Evolutionary conservation across 1,140 invertebrate species (phyloP), one percentile per base, ranked within the genome.

Genomic region (Olivierus martensii): DNA sequence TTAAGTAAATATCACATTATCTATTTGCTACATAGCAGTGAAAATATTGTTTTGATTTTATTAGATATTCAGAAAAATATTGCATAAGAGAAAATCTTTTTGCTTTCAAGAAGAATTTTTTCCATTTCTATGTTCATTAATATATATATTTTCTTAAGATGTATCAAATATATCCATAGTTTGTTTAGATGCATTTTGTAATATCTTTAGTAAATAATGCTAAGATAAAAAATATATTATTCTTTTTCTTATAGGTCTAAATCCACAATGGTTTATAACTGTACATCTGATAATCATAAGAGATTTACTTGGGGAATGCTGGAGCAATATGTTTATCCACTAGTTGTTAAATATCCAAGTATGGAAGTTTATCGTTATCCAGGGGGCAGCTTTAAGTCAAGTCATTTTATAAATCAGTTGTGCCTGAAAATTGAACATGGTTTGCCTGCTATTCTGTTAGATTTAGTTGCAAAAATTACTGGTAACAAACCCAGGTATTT

Each of bases 221-320:
- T n/a, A n/a, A n/a, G n/a, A n/a, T n/a, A n/a, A n/a, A n/a, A n/a
- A n/a, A n/a, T n/a, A n/a, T n/a, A n/a, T n/a, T n/a, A n/a, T n/a
- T n/a, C n/a, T n/a, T n/a, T n/a, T 28, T 28, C 28, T 28, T 28
- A 6, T 28, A 79, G 76, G 46, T 73, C 71, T 2, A 77, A 77
- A 39, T 66, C 61, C 79, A 80, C 87, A 18, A 73, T 79, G 45
- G 79, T 97, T 39, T 95, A 87, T 69, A 90, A 97, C 66, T 82
- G 82, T 60, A 92, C 90, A 0, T 86, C 88, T 0, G 90, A 90
- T 47, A 83, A 83, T 0, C 74, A 79, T 46, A 91, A 89, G 57
- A 87, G 89, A 10, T 87, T 96, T 69, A 78, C 74, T 17, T 97
- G 92, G 85, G 70, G 73, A 3, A 69, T 73, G 3, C 53, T 63